Conservation (phyloP, 2,888 invertebrate genomes). For the Polia nebulosa region DNA sequence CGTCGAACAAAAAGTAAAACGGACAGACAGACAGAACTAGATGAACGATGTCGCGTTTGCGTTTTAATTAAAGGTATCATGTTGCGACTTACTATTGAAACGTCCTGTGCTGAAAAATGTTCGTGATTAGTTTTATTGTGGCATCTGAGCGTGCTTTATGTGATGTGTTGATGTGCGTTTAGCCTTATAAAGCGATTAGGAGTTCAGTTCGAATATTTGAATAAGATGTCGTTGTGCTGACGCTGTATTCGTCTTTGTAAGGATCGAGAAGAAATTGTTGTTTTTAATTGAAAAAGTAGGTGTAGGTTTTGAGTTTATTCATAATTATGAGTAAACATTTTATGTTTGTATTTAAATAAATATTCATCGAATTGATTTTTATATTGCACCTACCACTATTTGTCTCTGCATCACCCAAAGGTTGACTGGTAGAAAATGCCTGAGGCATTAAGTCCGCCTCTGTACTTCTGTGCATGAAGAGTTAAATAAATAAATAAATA, state of each 20-base stretch:
- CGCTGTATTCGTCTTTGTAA: neutral
- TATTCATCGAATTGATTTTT: too few relatives aligned
- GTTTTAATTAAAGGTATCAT: constrained; percentile 86
- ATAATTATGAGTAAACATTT: too few relatives aligned
- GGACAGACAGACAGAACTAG: constrained; percentile 79
- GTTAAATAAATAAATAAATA: too few relatives aligned
- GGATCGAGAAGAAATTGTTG: too few relatives aligned
- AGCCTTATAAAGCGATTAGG: constrained; percentile 32
- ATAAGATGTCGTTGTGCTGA: neutral
- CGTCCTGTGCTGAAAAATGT: constrained; percentile 78
- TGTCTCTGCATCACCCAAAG: too few relatives aligned
- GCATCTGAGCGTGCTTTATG: constrained; percentile 57
- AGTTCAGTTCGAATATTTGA: neutral
- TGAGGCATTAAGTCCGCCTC: too few relatives aligned
- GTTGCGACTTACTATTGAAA: constrained; percentile 82
- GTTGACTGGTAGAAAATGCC: too few relatives aligned
- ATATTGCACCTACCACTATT: too few relatives aligned
- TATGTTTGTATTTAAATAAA: too few relatives aligned
- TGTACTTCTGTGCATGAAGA: too few relatives aligned
- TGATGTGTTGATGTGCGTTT: constrained; percentile 40
- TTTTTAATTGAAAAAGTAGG: neutral
- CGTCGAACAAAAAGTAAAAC: constrained; percentile 82
- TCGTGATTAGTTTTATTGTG: constrained; percentile 72
- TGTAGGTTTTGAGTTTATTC: neutral
- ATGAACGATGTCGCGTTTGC: constrained; percentile 85